These are phyloP conservation scores for Barypeithes pellucidus DNA, from an alignment of 2,888 invertebrate species.

Conservation along the genomic window DNA sequence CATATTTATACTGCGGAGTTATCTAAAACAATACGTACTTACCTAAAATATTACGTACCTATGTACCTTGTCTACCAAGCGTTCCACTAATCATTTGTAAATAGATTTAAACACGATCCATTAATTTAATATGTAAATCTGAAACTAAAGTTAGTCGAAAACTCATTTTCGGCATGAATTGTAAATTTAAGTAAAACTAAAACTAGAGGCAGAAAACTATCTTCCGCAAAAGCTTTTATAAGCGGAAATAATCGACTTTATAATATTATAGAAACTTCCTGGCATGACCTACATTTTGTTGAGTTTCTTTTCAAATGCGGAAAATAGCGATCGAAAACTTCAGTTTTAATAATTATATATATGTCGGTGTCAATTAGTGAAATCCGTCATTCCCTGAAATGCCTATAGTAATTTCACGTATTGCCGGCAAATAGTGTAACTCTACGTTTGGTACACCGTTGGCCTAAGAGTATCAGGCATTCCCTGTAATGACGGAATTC, in stretches of 20 bases:
- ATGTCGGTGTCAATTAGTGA: too few relatives aligned
- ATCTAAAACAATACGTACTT: too few relatives aligned
- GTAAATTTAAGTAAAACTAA: conserved; percentile 22
- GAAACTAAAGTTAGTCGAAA: conserved; percentile 15
- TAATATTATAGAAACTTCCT: not conserved
- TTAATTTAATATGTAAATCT: conserved; percentile 12
- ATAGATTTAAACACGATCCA: not conserved
- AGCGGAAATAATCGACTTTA: conserved; percentile 21
- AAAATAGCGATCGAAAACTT: not conserved
- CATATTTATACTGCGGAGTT: too few relatives aligned
- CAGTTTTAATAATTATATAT: too few relatives aligned
- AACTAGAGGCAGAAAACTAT: conserved; percentile 10
- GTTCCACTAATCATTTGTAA: conserved; percentile 6
- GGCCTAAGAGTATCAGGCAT: too few relatives aligned
- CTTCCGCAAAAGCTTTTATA: conserved; percentile 4
- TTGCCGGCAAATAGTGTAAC: too few relatives aligned
- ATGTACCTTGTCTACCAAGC: not conserved
- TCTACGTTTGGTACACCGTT: too few relatives aligned
- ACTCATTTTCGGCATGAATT: conserved; percentile 5
- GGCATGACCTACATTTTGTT: conserved; percentile 7
- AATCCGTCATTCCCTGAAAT: too few relatives aligned
- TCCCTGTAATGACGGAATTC: too few relatives aligned
- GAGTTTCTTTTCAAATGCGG: not conserved
- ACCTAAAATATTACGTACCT: too few relatives aligned
- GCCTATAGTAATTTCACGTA: too few relatives aligned